Conservation (phyloP, 2,888 invertebrate genomes). For the Leptopterna dolabrata region DNA sequence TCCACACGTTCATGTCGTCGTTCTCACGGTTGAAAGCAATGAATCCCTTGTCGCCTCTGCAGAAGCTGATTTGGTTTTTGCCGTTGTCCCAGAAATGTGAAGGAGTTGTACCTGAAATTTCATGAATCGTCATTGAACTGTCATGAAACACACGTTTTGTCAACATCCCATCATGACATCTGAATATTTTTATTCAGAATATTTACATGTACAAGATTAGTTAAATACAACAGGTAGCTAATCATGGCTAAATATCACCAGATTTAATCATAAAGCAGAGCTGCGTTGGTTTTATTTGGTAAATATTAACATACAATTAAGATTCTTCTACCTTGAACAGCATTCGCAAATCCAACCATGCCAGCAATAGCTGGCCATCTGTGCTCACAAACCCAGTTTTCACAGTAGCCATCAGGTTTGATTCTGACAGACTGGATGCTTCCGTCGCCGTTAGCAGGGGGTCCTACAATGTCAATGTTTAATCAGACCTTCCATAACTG, state of each 20-base stretch:
- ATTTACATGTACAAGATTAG: no score
- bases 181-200: no score
- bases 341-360: conserved; percentile 83
- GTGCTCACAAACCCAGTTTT: conserved; percentile 87
- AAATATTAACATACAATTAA: neutral
- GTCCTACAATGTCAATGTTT: conserved; percentile 68
- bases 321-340: conserved; percentile 68
- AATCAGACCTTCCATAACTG: no score
- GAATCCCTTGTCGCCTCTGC: conserved; percentile 80
- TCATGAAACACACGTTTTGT: no score
- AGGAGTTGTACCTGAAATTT: conserved; percentile 68
- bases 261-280: no score
- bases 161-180: no score
- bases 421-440: conserved; percentile 76
- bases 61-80: conserved; percentile 86
- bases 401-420: conserved; percentile 75
- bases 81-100: conserved; percentile 85
- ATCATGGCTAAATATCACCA: no score
- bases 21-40: conserved; percentile 80
- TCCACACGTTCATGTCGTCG: conserved; percentile 72
- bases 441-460: conserved; percentile 74
- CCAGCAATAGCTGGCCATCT: conserved; percentile 84
- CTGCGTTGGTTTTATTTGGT: neutral
- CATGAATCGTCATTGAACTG: no score
- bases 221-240: no score